These are phyloP conservation scores for Pipra filicauda DNA, from an alignment of 2,113 vertebrate species.

Conservation along the genomic window DNA sequence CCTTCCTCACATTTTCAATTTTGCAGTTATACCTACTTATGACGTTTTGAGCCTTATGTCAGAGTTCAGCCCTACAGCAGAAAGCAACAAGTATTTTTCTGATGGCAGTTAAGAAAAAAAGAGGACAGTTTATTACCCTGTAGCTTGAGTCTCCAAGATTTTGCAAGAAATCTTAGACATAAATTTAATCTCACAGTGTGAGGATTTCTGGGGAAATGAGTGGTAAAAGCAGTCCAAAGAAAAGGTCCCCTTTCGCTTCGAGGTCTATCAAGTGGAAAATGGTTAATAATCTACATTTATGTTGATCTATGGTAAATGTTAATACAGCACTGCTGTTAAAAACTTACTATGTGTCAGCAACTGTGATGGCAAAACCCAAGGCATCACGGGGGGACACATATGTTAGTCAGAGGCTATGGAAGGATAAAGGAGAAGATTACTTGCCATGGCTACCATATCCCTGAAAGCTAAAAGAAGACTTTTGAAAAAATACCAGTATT, in stretches of 20 bases:
- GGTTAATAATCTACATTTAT: neutral
- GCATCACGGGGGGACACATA: neutral
- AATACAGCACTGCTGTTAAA: neutral
- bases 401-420: neutral
- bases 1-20: neutral
- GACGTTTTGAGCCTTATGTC: neutral
- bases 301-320: neutral
- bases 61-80: neutral
- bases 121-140: accelerated
- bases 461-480: neutral
- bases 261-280: neutral
- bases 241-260: neutral
- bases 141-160: neutral
- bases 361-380: neutral
- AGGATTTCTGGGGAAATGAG: neutral
- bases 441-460: neutral
- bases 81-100: neutral
- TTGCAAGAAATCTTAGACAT: neutral
- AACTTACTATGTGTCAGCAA: neutral
- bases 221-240: neutral
- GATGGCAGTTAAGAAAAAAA: neutral
- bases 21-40: neutral
- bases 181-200: neutral
- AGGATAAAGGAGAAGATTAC: slow-evolving; percentile 8
- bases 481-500: neutral